These are phyloP conservation scores for Caenorhabditis doughertyi DNA, from an alignment of 2,888 invertebrate genomes.

Conservation along the genomic window DNA sequence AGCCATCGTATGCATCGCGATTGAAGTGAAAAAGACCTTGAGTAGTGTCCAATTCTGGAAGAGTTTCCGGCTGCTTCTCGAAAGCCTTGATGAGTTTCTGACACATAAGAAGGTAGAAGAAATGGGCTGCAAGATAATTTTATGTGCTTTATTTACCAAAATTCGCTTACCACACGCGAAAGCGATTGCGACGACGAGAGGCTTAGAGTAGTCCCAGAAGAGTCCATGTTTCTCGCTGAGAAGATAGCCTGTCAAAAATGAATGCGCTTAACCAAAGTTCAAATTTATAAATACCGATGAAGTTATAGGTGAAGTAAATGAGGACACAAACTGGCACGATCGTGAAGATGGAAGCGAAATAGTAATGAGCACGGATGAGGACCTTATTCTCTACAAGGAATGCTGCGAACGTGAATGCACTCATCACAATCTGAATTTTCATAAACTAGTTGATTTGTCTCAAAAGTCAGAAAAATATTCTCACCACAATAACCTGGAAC, in stretches of 20 bases:
- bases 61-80: not conserved
- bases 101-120: slow-evolving; percentile 25
- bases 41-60: slow-evolving; percentile 58
- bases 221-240: too few relatives aligned
- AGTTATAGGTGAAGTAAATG: not conserved
- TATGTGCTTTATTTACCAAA: too few relatives aligned
- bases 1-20: slow-evolving; percentile 42
- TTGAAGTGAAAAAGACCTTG: slow-evolving; percentile 55
- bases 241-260: not conserved
- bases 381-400: slow-evolving; percentile 23
- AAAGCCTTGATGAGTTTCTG: not conserved
- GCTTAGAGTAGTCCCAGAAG: too few relatives aligned
- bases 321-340: not conserved
- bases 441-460: not conserved
- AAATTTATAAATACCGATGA: not conserved
- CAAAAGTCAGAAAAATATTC: too few relatives aligned
- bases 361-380: slow-evolving; percentile 16
- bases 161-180: too few relatives aligned
- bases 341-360: not conserved
- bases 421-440: not conserved
- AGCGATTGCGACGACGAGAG: too few relatives aligned
- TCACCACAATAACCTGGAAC: not conserved
- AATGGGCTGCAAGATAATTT: slow-evolving; percentile 21
- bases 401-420: slow-evolving; percentile 4
- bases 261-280: not conserved